Evolutionary conservation across 2,797 vertebrate species (phyloP), one percentile per base, ranked within the genome.

Genomic region (Triplophysa bombifrons): DNA sequence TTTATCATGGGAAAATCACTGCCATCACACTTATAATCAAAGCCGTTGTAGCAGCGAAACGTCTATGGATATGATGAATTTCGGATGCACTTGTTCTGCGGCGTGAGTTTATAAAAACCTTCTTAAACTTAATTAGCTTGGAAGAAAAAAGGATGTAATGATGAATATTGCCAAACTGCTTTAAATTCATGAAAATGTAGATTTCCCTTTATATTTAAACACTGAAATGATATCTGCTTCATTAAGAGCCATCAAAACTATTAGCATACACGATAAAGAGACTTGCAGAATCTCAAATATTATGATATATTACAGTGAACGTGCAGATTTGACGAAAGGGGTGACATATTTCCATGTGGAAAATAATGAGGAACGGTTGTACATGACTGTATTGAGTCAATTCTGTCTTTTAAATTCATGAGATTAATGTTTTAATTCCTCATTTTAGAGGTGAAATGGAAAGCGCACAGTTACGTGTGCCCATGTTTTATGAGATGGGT

Each of bases 401-500:
- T 48, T 73, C 30, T 50, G 61, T 72, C 50, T 66, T 79, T 66
- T 79, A 65, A 79, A 79, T 79, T 79, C 60, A 79, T 72, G 69
- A 79, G 61, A 79, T 72, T 72, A 72, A 65, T 51, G 72, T 63
- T 19, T 60, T 50, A 72, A 73, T 73, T 61, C 61, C 67, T 38
- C 63, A 38, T 73, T 72, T 58, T 10, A 67, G 51, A 67, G 25
- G 51, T 19, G 20, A 34, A 53, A 14, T 58, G 55, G 58, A 58
- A 76, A 64, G 50, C 41, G 19, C 9, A 13, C 25, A 14, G 22
- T 74, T 75, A 72, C 3, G 25, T 20, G 38, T 22, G 34, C 58
- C n/a, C 60, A n/a, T 61, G 44, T 72, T 78, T 58, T 38, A 63
- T 51, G 58, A 61, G 69, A 48, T 44, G 51, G 80, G 70, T 78